Evolutionary conservation across 2,888 invertebrate species (phyloP).

Genomic region (Pollenia griseotomentosa): DNA sequence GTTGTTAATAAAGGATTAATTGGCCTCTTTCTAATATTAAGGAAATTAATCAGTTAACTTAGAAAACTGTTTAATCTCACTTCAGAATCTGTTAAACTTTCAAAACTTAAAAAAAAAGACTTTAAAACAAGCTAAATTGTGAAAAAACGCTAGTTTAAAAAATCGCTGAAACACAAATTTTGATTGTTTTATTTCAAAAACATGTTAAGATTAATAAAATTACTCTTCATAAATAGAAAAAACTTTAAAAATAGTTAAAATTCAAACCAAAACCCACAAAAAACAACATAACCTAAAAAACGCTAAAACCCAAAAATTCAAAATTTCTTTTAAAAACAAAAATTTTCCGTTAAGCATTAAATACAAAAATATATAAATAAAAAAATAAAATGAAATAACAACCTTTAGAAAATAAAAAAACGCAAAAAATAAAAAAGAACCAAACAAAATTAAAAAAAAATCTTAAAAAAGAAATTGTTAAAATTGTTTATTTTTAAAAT

Average conservation of each 20-base stretch:
- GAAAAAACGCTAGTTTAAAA: slow-evolving; percentile 4
- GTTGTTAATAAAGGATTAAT: slow-evolving; percentile 21
- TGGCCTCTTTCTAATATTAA: slow-evolving; percentile 14
- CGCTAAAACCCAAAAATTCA: not conserved
- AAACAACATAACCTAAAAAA: not conserved
- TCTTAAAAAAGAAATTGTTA: slow-evolving; percentile 48
- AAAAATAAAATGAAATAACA: slow-evolving; percentile 19
- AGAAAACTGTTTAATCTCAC: not conserved
- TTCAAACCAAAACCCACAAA: not conserved
- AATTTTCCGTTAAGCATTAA: slow-evolving; percentile 70
- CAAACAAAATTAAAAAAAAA: slow-evolving; percentile 20
- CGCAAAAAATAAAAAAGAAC: not conserved
- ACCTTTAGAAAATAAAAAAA: slow-evolving; percentile 39
- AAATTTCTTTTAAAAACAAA: slow-evolving; percentile 35
- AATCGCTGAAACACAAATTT: slow-evolving; percentile 8
- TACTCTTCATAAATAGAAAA: slow-evolving; percentile 28
- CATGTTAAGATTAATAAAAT: slow-evolving; percentile 48
- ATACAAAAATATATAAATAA: slow-evolving; percentile 65
- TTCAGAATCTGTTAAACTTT: not conserved
- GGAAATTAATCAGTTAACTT: not conserved
- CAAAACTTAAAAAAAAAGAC: not conserved
- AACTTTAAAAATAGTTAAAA: slow-evolving; percentile 64
- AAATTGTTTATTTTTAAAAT: slow-evolving; percentile 68
- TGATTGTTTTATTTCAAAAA: slow-evolving; percentile 15
- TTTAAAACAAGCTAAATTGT: not conserved